Base-by-base conservation (phyloP, 1,140 invertebrate genomes). In the Tigriopus japonicus region DNA sequence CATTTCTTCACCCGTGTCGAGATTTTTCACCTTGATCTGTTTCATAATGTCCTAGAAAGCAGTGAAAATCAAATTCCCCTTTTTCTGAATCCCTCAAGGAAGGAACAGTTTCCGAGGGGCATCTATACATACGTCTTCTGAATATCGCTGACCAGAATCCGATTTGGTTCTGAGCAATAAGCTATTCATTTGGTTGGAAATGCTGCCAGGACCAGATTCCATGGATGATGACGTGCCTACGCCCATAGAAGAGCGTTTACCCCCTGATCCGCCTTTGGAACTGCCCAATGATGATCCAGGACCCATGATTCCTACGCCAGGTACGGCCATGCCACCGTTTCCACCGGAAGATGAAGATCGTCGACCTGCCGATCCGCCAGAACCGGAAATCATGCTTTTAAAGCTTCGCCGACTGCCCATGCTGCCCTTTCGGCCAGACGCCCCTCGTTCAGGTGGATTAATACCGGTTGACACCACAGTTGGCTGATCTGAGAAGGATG, bases 1-100 rank as follows among this genome's bases (percentile, higher is more conserved):
- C 61, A 92, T 81, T 64, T 82, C 76, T 73, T 92, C 87, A 6
- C 88, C 91, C 6, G 91, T 96, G 71, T 96, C 91, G 64, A 95
- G 74, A 73, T 97, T 95, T 64, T 89, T 75, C 2, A 96, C 88
- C 60, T 86, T 88, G 62, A 91, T 84, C 77, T 89, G 85, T 69
- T 92, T 86, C 55, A 95, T 72, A 64, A 95, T 94, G 78, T 95
- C 82, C 82, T 79, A 64, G 13, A 71, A 69, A 59, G 40, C 63
- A 51, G n/a, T n/a, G n/a, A n/a, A n/a, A n/a, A n/a, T n/a, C n/a
- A n/a, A n/a, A n/a, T n/a, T n/a, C n/a, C n/a, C n/a, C n/a, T n/a
- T n/a, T n/a, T n/a, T n/a, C n/a, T n/a, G n/a, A 62, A 15, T 17
- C 45, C 45, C n/a, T 42, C 35, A n/a, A 52, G 59, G 10, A 52